These are phyloP conservation scores for Lepidurus arcticus DNA, from an alignment of 1,140 invertebrate genomes.

Conservation along the genomic window DNA sequence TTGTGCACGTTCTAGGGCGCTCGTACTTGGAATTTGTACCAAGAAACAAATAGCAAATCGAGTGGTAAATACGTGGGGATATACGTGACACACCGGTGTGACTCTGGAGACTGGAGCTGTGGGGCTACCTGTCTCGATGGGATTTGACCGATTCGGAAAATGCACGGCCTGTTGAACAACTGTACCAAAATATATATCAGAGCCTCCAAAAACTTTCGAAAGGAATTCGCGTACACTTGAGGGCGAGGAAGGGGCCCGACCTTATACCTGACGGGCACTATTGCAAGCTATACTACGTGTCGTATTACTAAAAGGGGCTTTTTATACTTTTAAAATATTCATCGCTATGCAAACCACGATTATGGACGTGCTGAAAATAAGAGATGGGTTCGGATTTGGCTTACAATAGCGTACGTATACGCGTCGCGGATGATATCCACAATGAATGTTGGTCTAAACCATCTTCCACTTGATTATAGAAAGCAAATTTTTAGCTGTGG, in stretches of 20 bases:
- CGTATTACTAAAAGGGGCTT: background rate
- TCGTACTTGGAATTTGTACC: background rate
- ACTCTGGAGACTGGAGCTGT: background rate
- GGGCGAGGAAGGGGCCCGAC: conserved; percentile 4
- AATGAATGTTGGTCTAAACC: too few relatives aligned
- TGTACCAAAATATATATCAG: background rate
- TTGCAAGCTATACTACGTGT: background rate
- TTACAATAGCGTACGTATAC: too few relatives aligned
- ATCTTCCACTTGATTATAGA: too few relatives aligned
- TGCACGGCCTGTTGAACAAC: background rate
- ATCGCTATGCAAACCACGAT: too few relatives aligned
- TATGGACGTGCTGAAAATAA: too few relatives aligned
- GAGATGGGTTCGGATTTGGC: too few relatives aligned
- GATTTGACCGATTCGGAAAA: background rate
- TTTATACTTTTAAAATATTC: too few relatives aligned
- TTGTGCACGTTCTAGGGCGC: background rate
- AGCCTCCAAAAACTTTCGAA: conserved; percentile 14
- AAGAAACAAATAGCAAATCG: background rate
- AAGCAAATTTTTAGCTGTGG: too few relatives aligned
- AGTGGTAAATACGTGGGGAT: background rate
- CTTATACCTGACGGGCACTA: background rate
- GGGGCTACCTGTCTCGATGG: background rate
- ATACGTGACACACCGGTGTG: conserved; percentile 5
- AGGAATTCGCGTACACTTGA: background rate
- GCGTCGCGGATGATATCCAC: too few relatives aligned